Conservation (phyloP, 2,113 vertebrate species). For the Platichthys stellatus region DNA sequence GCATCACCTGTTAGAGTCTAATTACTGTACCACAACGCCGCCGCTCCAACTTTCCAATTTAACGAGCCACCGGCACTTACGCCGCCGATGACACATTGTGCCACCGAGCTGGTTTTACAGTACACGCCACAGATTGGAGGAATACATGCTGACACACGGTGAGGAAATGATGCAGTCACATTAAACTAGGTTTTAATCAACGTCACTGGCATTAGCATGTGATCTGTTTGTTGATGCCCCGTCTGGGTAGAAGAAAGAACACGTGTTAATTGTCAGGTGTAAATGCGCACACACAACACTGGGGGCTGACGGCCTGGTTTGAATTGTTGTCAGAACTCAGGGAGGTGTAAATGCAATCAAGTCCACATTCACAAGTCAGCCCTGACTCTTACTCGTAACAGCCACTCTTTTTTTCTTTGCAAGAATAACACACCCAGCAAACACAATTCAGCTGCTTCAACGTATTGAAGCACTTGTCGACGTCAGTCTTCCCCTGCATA, state of each 20-base stretch:
- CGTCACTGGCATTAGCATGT: background rate
- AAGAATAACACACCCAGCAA: too few species aligned
- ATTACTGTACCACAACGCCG: conserved; percentile 54
- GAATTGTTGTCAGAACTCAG: background rate
- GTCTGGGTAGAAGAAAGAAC: too few species aligned
- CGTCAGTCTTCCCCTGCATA: too few species aligned
- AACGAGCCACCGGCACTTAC: conserved; percentile 34
- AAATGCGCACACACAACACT: background rate
- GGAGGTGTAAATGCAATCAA: background rate
- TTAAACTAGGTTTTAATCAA: background rate
- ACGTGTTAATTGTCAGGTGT: background rate
- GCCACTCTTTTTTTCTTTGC: too few species aligned
- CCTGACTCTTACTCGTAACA: too few species aligned
- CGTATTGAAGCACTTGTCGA: too few species aligned
- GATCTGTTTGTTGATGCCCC: background rate
- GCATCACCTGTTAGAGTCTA: conserved; percentile 77
- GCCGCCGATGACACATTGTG: conserved; percentile 2
- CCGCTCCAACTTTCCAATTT: conserved; percentile 47
- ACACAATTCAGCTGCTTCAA: too few species aligned
- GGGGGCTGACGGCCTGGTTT: background rate
- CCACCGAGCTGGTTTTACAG: conserved; percentile 2
- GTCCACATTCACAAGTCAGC: background rate
- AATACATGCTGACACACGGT: too few species aligned
- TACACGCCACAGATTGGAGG: background rate
- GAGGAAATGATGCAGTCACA: background rate